Percentiles rank a stretch among this genome's conserved stretches.
Evolutionary conservation across 2,888 invertebrate species (phyloP).

Genomic region (Mamestra brassicae): DNA sequence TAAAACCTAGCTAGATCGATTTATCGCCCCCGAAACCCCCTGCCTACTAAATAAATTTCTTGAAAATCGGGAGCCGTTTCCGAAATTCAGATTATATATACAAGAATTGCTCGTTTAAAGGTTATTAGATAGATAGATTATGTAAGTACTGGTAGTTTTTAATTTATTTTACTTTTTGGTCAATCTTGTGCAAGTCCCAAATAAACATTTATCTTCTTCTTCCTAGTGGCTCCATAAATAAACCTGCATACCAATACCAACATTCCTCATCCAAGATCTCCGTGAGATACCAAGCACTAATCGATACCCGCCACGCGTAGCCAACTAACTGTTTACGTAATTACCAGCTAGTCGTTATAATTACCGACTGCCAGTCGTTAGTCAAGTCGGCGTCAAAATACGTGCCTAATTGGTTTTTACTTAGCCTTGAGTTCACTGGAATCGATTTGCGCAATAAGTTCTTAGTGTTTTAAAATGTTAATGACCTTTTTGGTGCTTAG

Average conservation of each 20-base stretch:
- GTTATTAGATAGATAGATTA: no score
- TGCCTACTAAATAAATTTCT: no score
- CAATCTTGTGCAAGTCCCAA: no score
- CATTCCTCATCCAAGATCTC: conserved; percentile 5
- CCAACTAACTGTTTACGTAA: conserved; percentile 28
- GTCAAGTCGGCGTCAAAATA: conserved; percentile 38
- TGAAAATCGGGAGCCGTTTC: no score
- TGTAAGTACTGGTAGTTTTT: no score
- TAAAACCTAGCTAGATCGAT: no score
- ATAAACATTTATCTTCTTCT: no score
- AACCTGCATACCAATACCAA: neutral
- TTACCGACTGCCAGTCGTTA: conserved; percentile 13
- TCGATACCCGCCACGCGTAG: neutral
- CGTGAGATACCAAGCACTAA: conserved; percentile 13
- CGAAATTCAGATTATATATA: no score
- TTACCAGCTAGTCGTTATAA: conserved; percentile 26
- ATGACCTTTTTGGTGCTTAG: conserved; percentile 8
- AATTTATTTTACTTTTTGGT: no score
- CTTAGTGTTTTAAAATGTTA: conserved; percentile 20
- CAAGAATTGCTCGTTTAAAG: no score
- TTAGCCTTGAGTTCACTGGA: conserved; percentile 13
- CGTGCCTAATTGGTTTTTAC: conserved; percentile 21
- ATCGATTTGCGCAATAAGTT: conserved; percentile 16
- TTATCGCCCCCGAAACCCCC: no score
- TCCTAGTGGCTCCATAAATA: no score